phyloP scores from a whole-genome alignment of 2,113 vertebrate species.

The Pedionomus torquatus region DNA sequence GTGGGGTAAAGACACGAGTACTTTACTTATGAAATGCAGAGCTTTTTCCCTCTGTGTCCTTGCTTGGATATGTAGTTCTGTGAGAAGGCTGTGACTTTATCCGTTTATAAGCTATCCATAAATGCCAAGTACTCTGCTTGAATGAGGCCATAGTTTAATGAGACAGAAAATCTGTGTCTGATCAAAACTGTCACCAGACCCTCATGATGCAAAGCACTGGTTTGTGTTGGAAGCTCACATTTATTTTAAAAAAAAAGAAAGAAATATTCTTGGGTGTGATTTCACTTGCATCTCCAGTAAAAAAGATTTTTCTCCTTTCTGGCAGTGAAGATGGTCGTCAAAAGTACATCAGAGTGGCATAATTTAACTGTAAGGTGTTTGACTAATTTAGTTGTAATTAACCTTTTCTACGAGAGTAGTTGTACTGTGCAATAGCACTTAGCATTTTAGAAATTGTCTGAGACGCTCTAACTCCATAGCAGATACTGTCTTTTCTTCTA shows the following conservation, averaged over 20 bases:
- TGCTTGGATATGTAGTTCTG: not conserved
- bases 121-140: not conserved
- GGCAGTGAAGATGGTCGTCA: not conserved
- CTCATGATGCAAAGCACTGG: not conserved
- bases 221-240: not conserved
- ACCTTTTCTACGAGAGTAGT: not conserved
- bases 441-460: not conserved
- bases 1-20: not conserved
- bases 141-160: not conserved
- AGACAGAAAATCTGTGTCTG: not conserved
- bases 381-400: not conserved
- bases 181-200: not conserved
- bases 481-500: not conserved
- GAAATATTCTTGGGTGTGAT: not conserved
- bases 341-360: not conserved
- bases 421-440: not conserved
- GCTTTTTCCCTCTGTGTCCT: not conserved
- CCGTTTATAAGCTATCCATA: not conserved
- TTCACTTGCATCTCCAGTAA: not conserved
- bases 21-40: not conserved
- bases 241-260: not conserved
- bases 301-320: not conserved
- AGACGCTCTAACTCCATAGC: rapidly evolving
- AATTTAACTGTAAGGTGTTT: too few species aligned
- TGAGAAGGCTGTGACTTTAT: not conserved